Base-by-base conservation (phyloP, 2,888 invertebrate species). In the Malachius bipustulatus region DNA sequence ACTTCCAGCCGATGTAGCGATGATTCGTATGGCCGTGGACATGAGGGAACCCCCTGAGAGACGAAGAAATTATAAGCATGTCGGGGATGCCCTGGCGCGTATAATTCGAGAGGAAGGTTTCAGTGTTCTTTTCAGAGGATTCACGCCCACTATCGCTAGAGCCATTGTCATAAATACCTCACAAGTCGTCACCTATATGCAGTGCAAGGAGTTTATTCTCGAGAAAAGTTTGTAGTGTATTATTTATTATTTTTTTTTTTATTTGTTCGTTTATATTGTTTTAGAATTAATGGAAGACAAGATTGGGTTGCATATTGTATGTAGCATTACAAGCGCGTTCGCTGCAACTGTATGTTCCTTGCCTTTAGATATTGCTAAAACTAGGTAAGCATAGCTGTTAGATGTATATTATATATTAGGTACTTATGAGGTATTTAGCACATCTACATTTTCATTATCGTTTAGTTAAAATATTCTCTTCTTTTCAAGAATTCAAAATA, bases 1-100 rank as follows among this genome's bases (percentile, higher is more conserved):
- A 29, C 97, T 93, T 0, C 97, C 97, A 1, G 94, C 97, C 0
- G 97, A 98, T 66, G 84, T 97, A 30, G 84, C 91, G 0, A 73
- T 98, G 26, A 90, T 98, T 46, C 70, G 98, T 39, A 98, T 98
- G 98, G 96, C 97, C 11, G 80, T 94, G 0, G 97, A 99, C 64
- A 98, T 97, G 4, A 75, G 93, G 41, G 66, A 97, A 46, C 94
- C 98, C 2, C 53, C 64, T 36, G 85, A 80, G 1, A 85, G 97
- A 62, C 67, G 88, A 48, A 73, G 98, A 48, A 93, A 93, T 60
- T 98, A 99, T 61, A 85, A 77, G 51, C 87, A 82, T 59, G 97
- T 97, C 0, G 77, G 83, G 35, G 83, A 97, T 56, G 97, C 98
- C 0, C 62, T 98, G 4, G 50, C 69, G 2, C 69, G 90, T 41